Conservation (phyloP, 2,888 invertebrate genomes). For the Erebia palarica region DNA sequence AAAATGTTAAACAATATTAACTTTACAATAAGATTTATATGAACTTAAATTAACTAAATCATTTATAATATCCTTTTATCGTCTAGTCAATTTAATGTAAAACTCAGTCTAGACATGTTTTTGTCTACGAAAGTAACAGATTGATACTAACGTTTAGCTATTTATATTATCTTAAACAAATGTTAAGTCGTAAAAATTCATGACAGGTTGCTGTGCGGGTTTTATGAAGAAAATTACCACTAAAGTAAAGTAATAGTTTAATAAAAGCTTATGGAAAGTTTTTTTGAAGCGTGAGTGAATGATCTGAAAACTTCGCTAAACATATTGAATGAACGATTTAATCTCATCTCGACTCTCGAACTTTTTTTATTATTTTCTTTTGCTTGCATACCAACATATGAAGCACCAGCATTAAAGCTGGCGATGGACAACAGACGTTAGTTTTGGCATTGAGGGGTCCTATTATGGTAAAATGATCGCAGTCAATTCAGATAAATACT, state of each 20-base stretch:
- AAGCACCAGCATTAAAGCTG: no score
- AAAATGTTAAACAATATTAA: no score
- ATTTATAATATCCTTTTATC: background rate
- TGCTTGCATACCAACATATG: no score
- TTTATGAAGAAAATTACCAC: conserved; percentile 41
- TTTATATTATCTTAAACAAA: conserved; percentile 25
- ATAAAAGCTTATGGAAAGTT: conserved; percentile 30
- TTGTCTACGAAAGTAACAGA: conserved; percentile 29
- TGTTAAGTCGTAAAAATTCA: conserved; percentile 39
- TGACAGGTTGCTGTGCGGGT: conserved; percentile 37
- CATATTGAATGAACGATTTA: conserved; percentile 54
- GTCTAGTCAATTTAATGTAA: conserved; percentile 27
- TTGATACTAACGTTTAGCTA: conserved; percentile 22
- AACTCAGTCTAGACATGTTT: conserved; percentile 38
- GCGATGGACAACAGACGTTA: no score
- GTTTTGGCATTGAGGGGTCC: no score
- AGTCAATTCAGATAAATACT: background rate
- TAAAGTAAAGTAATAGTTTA: conserved; percentile 38
- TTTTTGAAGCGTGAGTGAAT: conserved; percentile 72
- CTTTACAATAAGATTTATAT: no score
- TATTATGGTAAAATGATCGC: no score
- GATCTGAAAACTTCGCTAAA: conserved; percentile 76
- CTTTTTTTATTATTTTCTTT: background rate
- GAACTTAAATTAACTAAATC: background rate
- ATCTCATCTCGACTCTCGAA: conserved; percentile 25